Percentiles rank a stretch among this genome's conserved stretches.
Evolutionary conservation across 2,888 invertebrate species (phyloP).

Genomic region (Biston betularia): DNA sequence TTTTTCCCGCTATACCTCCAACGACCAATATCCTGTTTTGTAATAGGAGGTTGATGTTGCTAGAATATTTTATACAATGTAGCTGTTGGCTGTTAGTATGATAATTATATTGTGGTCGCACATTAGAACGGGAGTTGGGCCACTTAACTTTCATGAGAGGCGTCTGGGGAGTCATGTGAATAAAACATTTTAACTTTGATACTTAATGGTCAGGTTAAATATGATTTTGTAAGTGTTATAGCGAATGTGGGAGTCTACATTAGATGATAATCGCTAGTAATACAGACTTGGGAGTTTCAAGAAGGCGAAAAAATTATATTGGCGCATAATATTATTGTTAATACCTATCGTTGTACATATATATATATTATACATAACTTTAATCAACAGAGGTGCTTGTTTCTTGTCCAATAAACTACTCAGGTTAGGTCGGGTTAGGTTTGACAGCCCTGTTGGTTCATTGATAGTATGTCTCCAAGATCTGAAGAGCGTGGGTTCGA

Average conservation of each 20-base stretch:
- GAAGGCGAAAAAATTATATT: no score
- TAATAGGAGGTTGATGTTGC: not conserved
- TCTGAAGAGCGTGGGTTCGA: no score
- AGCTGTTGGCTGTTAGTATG: not conserved
- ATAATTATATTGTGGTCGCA: slow-evolving; percentile 13
- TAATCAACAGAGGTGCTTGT: no score
- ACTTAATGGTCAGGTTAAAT: slow-evolving; percentile 7
- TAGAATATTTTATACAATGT: not conserved
- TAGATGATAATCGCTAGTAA: no score
- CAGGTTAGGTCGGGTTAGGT: no score
- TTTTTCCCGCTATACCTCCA: not conserved
- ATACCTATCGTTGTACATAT: no score
- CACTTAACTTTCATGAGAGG: slow-evolving; percentile 8
- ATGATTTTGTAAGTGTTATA: slow-evolving; percentile 1
- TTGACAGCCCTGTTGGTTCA: no score
- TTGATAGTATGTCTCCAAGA: no score
- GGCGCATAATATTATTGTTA: no score
- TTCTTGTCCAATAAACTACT: no score
- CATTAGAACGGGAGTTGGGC: slow-evolving; percentile 9
- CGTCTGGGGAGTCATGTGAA: slow-evolving; percentile 8
- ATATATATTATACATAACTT: no score
- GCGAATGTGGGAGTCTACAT: not conserved
- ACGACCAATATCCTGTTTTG: not conserved
- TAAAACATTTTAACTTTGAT: slow-evolving; percentile 16
- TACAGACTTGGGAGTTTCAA: no score